Evolutionary conservation across 2,888 invertebrate species (phyloP).

Genomic region (Pteria penguin): DNA sequence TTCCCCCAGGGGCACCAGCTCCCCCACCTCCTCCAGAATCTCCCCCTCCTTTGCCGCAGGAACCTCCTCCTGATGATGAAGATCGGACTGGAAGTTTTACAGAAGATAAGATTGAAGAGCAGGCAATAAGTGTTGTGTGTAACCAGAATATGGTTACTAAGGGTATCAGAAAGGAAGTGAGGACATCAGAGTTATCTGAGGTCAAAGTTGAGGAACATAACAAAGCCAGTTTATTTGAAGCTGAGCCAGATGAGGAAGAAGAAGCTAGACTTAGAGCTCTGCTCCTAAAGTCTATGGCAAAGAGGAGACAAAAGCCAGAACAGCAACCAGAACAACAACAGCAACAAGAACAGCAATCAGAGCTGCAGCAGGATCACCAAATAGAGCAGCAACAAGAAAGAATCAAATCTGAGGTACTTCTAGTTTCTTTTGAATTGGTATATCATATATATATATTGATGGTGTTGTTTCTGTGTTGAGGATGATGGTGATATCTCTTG

Average conservation of each 20-base stretch:
- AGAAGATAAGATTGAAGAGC: neutral
- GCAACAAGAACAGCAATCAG: too few relatives aligned
- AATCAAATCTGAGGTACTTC: too few relatives aligned
- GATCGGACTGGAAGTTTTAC: slow-evolving; percentile 9
- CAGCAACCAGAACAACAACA: too few relatives aligned
- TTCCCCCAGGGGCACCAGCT: slow-evolving; percentile 52
- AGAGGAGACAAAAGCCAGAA: slow-evolving; percentile 54
- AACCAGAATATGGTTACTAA: neutral
- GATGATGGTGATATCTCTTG: too few relatives aligned
- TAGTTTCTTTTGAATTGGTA: too few relatives aligned
- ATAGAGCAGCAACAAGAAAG: too few relatives aligned
- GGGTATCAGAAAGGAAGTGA: neutral
- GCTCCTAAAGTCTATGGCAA: slow-evolving; percentile 62
- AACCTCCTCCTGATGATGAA: slow-evolving; percentile 29
- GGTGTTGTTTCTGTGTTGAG: too few relatives aligned
- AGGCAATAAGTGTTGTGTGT: neutral
- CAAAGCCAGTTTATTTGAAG: slow-evolving; percentile 13
- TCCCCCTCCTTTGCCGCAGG: slow-evolving; percentile 48
- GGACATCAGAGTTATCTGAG: slow-evolving; percentile 7
- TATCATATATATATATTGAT: too few relatives aligned
- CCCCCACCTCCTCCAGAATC: slow-evolving; percentile 55
- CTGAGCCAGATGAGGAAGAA: slow-evolving; percentile 61
- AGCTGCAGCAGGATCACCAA: too few relatives aligned
- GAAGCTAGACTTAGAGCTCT: slow-evolving; percentile 63
- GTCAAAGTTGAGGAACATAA: neutral